A percentile compares a stretch with the other conserved stretches of the same genome.
Conservation (phyloP, 2,888 invertebrate species). For the Erebia aethiops region DNA sequence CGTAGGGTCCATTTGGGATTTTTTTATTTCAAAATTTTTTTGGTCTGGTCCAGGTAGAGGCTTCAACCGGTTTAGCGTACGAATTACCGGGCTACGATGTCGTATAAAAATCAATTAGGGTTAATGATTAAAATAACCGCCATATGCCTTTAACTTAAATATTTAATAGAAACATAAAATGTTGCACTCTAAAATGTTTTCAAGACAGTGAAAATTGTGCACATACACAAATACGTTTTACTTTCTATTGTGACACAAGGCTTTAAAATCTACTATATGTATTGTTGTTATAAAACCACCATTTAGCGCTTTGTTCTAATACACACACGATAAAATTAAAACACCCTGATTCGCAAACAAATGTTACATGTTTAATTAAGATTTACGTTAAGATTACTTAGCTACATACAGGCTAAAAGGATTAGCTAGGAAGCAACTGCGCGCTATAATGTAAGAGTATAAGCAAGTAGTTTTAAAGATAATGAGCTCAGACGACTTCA, state of each 20-base stretch:
- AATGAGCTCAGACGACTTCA: slow-evolving; percentile 46
- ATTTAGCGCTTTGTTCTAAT: slow-evolving; percentile 3
- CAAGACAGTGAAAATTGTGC: not conserved
- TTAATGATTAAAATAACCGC: no score
- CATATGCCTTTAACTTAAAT: no score
- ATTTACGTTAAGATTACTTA: slow-evolving; percentile 33
- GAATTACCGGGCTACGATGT: no score
- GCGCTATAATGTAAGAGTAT: slow-evolving; percentile 22
- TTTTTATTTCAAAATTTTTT: no score
- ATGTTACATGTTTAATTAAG: slow-evolving; percentile 31
- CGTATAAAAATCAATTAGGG: no score
- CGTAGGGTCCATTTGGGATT: no score
- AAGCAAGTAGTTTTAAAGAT: slow-evolving; percentile 41
- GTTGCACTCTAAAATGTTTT: not conserved
- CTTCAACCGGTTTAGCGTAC: no score
- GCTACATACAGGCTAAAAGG: slow-evolving; percentile 33
- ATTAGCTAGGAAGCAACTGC: slow-evolving; percentile 26
- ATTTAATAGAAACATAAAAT: not conserved
- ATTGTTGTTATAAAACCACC: not conserved
- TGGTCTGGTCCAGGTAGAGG: no score
- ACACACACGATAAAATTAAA: slow-evolving; percentile 41
- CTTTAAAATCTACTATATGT: not conserved
- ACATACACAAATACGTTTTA: no score
- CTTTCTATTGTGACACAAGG: not conserved
- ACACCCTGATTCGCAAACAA: slow-evolving; percentile 23